Evolutionary conservation across 2,888 invertebrate species (phyloP), one percentile per base, ranked within the genome.

Genomic region (Empis livida): DNA sequence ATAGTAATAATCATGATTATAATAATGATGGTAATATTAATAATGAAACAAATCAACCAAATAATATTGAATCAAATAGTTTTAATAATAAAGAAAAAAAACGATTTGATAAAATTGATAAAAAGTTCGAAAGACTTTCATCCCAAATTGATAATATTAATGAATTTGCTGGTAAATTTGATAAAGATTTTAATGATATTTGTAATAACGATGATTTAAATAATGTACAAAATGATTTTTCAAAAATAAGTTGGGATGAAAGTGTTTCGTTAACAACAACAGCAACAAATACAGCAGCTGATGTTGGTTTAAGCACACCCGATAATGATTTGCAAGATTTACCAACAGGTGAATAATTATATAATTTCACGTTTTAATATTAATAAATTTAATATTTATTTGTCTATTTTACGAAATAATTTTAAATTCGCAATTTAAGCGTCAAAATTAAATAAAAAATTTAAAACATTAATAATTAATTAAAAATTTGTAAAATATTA

Each of bases 191-290:
- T 50, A 64, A 63, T 53, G 54, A 56, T 46, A 49, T 63, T 44
- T 60, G 69, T 20, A 60, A 60, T 47, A 65, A 64, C 48, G 69
- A 69, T 52, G 68, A 69, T 56, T 60, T 69, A 45, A 67, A 64
- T 56, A 61, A 60, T 51, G 57, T 69, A 43, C 69, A 69, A 58
- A 64, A 59, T 48, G 68, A 69, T 40, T 69, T 65, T 54, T 68
- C 70, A 14, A 69, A 69, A 60, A 63, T 69, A 49, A 69, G 68
- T 63, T 68, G 69, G 67, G 68, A 68, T 46, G 68, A 68, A 54
- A 69, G 67, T 54, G 56, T 64, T 40, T 68, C 68, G 31, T 62
- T 63, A 39, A 65, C 64, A 17, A 67, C 66, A 42, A 52, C 53
- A 39, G 42, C 49, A 47, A 51, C 53, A 38, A 65, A 64, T 55